Percentiles rank a stretch among this genome's conserved stretches.
Evolutionary conservation across 2,113 vertebrate genomes (phyloP).

Genomic region (Pelmatolapia mariae): DNA sequence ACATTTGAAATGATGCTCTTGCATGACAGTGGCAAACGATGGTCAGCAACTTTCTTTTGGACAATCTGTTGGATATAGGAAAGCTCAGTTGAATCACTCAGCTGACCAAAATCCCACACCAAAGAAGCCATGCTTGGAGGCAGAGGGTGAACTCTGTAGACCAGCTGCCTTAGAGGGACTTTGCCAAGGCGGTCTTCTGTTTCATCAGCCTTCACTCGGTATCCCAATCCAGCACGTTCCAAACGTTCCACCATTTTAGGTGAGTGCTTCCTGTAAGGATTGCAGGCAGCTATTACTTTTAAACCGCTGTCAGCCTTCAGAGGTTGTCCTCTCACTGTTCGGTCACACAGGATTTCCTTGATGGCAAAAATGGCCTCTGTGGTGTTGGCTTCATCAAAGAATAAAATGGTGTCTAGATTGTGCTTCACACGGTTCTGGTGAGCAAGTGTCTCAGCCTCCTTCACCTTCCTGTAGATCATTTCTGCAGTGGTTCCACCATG

Average conservation of each 20-base stretch:
- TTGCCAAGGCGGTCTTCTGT: conserved; percentile 73
- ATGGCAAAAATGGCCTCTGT: conserved; percentile 78
- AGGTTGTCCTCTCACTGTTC: conserved; percentile 60
- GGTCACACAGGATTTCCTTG: conserved; percentile 78
- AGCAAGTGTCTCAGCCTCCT: conserved; percentile 66
- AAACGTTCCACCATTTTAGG: conserved; percentile 67
- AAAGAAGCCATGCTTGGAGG: conserved; percentile 76
- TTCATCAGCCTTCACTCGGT: conserved; percentile 70
- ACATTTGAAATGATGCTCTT: conserved; percentile 52
- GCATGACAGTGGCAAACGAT: conserved; percentile 32
- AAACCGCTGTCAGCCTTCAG: conserved; percentile 57
- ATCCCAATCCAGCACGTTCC: conserved; percentile 75
- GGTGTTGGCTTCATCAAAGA: conserved; percentile 80
- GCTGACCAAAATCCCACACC: conserved; percentile 79
- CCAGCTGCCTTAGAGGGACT: conserved; percentile 74
- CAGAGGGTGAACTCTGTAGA: conserved; percentile 76
- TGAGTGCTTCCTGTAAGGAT: conserved; percentile 76
- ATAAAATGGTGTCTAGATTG: conserved; percentile 72
- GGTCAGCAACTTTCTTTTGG: conserved; percentile 41
- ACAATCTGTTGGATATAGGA: conserved; percentile 76
- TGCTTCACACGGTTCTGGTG: conserved; percentile 28
- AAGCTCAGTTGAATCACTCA: conserved; percentile 69
- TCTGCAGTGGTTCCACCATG: conserved; percentile 76
- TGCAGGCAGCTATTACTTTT: conserved; percentile 78
- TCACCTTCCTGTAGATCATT: conserved; percentile 71